These are phyloP conservation scores for Pipistrellus nathusii DNA, from an alignment of 2,797 vertebrate species.

Conservation along the genomic window DNA sequence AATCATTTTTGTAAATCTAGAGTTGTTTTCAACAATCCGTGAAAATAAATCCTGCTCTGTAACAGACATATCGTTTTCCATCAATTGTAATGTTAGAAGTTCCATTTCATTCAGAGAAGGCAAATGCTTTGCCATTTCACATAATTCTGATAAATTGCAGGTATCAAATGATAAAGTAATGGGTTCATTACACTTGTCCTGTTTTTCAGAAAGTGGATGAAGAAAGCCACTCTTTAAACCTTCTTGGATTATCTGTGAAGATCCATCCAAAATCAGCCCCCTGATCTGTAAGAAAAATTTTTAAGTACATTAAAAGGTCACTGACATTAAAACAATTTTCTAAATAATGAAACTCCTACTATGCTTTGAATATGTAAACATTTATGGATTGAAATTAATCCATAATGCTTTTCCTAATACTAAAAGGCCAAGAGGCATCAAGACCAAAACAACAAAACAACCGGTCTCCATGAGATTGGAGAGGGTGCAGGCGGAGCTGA, in stretches of 20 bases:
- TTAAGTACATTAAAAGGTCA: constrained; percentile 48
- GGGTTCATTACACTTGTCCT: neutral
- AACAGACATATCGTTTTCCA: constrained; percentile 81
- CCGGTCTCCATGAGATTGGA: too few species aligned
- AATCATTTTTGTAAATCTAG: constrained; percentile 85
- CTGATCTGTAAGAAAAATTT: constrained; percentile 89
- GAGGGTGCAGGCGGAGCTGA: too few species aligned
- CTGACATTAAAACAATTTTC: constrained; percentile 8
- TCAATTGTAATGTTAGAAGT: constrained; percentile 75
- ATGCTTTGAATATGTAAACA: constrained; percentile 58
- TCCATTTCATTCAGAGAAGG: constrained; percentile 84
- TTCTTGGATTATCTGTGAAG: constrained; percentile 89
- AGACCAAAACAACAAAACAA: too few species aligned
- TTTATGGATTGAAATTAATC: constrained; percentile 48
- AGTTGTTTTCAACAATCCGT: constrained; percentile 89
- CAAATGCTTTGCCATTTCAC: constrained; percentile 95
- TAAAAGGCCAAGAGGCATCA: too few species aligned
- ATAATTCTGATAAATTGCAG: constrained; percentile 92
- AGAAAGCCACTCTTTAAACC: constrained; percentile 90
- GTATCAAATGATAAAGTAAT: constrained; percentile 71
- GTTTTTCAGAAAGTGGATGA: constrained; percentile 37
- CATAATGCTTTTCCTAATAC: constrained; percentile 3
- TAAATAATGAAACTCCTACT: constrained; percentile 61
- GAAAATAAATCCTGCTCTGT: constrained; percentile 91
- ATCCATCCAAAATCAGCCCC: constrained; percentile 91